Conservation (phyloP, 2,888 invertebrate genomes). For the Clostera curtula region DNA sequence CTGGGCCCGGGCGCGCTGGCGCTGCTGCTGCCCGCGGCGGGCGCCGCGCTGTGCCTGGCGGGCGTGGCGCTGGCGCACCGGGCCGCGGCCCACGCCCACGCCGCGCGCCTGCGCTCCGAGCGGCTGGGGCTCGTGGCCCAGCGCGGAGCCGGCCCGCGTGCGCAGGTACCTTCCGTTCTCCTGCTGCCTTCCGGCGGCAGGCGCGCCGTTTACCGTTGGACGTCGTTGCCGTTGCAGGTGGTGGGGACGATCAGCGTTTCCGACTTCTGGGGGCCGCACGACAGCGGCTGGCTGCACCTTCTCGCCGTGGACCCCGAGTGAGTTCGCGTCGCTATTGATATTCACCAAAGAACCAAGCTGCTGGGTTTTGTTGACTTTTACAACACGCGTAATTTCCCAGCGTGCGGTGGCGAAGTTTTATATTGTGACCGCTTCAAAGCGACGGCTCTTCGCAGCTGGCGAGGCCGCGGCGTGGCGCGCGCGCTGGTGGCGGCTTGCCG, state of each 20-base stretch:
- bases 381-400: neutral
- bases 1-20: conserved; percentile 45
- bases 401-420: conserved; percentile 9
- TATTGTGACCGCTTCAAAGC: no score
- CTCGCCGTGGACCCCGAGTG: conserved; percentile 20
- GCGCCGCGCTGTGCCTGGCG: conserved; percentile 17
- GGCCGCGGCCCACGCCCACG: conserved; percentile 12
- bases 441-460: no score
- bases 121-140: no score
- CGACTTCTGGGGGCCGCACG: conserved; percentile 26
- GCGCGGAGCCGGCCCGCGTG: conserved; percentile 21
- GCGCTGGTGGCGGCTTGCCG: conserved; percentile 22
- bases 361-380: neutral
- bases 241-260: conserved; percentile 41
- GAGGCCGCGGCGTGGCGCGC: conserved; percentile 26
- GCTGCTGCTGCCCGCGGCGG: conserved; percentile 25
- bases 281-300: conserved; percentile 35
- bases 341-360: neutral
- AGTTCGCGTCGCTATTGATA: neutral
- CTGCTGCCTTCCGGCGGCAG: conserved; percentile 23
- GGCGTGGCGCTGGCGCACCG: no score
- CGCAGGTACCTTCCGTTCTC: conserved; percentile 9
- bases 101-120: conserved; percentile 12
- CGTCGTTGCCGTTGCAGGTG: conserved; percentile 17
- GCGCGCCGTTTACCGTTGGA: conserved; percentile 9